These are phyloP conservation scores for Dinocampus coccinellae DNA, from an alignment of 2,888 invertebrate species.

Conservation along the genomic window DNA sequence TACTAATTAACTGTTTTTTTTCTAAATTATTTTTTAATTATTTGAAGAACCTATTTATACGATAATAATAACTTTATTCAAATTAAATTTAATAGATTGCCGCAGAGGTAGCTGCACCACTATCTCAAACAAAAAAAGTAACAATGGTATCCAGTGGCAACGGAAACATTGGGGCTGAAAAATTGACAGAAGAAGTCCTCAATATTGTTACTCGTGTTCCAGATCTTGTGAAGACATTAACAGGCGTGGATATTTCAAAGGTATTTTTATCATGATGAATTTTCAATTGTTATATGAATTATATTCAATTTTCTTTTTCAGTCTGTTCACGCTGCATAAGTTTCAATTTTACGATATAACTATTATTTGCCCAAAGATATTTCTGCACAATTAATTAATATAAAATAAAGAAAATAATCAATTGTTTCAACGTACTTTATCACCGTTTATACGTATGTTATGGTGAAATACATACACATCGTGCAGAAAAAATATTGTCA, in stretches of 20 bases:
- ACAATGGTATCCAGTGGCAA: constrained; percentile 96
- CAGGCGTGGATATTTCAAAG: constrained; percentile 94
- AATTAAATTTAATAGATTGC: constrained; percentile 78
- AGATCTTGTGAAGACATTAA: constrained; percentile 89
- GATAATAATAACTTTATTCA: background rate
- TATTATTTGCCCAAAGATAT: constrained; percentile 42
- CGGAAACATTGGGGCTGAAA: constrained; percentile 93
- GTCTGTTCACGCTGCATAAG: constrained; percentile 67
- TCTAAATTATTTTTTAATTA: background rate
- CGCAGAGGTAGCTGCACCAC: constrained; percentile 95
- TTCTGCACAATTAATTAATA: constrained; percentile 18
- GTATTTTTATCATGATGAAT: constrained; percentile 66
- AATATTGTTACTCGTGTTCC: constrained; percentile 94
- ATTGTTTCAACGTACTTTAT: constrained; percentile 27
- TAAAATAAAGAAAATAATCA: constrained; percentile 9
- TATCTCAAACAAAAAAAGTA: constrained; percentile 94
- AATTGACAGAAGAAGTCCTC: constrained; percentile 93
- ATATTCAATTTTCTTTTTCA: constrained; percentile 53
- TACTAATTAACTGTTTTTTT: background rate
- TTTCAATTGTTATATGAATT: constrained; percentile 9
- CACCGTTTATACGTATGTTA: constrained; percentile 33
- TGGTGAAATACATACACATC: constrained; percentile 27
- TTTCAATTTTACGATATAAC: constrained; percentile 37
- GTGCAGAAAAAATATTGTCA: constrained; percentile 16
- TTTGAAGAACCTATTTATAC: background rate